These are phyloP conservation scores for Leptinotarsa tumamoca DNA, from an alignment of 2,888 invertebrate genomes.

Conservation along the genomic window DNA sequence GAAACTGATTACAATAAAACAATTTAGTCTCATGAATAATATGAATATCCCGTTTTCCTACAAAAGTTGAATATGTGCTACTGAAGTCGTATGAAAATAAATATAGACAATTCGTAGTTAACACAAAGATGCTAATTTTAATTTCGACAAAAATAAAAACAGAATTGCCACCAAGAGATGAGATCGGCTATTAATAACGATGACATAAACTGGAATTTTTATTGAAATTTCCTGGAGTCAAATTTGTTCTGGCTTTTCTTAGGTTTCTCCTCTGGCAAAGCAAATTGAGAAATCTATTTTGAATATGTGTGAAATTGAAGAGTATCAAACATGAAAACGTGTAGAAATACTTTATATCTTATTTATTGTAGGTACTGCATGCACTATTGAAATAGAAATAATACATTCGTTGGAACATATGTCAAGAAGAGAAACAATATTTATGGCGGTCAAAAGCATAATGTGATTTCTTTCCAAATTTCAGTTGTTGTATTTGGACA, in stretches of 20 bases:
- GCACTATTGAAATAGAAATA: too few species aligned
- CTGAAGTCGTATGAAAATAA: background rate
- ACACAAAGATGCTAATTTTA: background rate
- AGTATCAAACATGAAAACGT: too few species aligned
- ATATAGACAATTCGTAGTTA: background rate
- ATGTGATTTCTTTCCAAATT: too few species aligned
- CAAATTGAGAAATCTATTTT: background rate
- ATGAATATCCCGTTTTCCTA: background rate
- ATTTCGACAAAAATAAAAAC: slow-evolving; percentile 3
- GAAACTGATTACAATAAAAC: background rate
- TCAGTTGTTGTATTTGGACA: too few species aligned
- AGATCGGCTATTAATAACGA: slow-evolving; percentile 1
- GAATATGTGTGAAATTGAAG: too few species aligned
- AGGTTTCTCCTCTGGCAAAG: background rate
- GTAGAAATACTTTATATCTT: too few species aligned
- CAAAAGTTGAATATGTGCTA: background rate
- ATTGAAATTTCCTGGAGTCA: background rate
- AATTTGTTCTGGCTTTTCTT: background rate
- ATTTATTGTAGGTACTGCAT: too few species aligned
- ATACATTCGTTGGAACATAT: too few species aligned
- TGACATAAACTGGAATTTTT: background rate
- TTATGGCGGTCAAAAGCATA: too few species aligned
- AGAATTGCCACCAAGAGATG: background rate
- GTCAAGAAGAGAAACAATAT: too few species aligned
- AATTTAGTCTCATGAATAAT: background rate